These are phyloP conservation scores for Trichomalopsis sarcophagae DNA, from an alignment of 1,140 invertebrate species.

Conservation along the genomic window DNA sequence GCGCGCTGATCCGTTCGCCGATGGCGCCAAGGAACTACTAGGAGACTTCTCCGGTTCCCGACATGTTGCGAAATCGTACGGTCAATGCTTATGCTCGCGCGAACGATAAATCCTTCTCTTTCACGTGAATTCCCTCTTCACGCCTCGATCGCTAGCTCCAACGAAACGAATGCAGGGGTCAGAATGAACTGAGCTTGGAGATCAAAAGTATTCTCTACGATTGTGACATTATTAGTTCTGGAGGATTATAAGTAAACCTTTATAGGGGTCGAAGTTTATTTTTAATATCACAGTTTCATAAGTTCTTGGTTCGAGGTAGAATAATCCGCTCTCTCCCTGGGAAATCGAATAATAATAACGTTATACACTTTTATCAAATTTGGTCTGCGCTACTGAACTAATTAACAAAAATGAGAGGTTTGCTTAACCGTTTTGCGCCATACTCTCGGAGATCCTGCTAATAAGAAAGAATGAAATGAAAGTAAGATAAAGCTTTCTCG, in stretches of 20 bases:
- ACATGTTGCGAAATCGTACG: slow-evolving; percentile 34
- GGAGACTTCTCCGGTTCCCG: not conserved
- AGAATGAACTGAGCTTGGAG: not conserved
- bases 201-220: slow-evolving; percentile 12
- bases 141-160: not conserved
- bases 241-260: not conserved
- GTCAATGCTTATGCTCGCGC: slow-evolving; percentile 7
- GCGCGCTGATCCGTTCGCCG: not conserved
- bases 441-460: slow-evolving; percentile 7
- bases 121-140: not conserved
- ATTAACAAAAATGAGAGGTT: slow-evolving; percentile 25
- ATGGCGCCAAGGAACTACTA: slow-evolving; percentile 33
- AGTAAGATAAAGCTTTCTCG: slow-evolving; percentile 20
- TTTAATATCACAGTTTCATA: not conserved
- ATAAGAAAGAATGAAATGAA: slow-evolving; percentile 43
- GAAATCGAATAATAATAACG: not conserved
- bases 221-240: not conserved
- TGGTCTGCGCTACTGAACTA: not conserved
- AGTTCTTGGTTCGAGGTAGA: not conserved
- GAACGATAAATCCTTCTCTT: slow-evolving; percentile 56
- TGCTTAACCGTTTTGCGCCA: not conserved
- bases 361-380: not conserved
- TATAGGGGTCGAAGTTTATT: not conserved
- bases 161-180: not conserved
- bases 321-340: too few relatives aligned